These are phyloP conservation scores for Chrysocyon brachyurus DNA, from an alignment of 2,797 vertebrate genomes.

Conservation along the genomic window DNA sequence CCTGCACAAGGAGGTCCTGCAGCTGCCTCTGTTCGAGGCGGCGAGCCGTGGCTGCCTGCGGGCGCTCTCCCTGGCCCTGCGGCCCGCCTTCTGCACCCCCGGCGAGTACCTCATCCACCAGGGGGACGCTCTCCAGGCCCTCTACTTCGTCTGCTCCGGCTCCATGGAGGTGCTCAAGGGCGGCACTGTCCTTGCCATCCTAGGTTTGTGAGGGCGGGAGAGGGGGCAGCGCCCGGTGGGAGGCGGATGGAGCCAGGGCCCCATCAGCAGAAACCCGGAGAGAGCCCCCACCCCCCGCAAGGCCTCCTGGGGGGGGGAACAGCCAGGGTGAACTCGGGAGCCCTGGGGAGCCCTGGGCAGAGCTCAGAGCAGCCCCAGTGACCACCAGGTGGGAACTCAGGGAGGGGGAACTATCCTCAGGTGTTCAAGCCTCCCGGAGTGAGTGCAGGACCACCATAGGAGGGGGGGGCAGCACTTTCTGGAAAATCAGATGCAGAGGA, in stretches of 20 bases:
- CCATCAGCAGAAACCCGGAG: neutral
- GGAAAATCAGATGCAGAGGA: neutral
- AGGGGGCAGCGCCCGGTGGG: neutral
- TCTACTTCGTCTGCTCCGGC: conserved; percentile 88
- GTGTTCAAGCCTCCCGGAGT: neutral
- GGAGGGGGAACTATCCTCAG: neutral
- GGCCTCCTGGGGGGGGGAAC: neutral
- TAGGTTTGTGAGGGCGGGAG: conserved; percentile 82
- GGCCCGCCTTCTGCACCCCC: conserved; percentile 86
- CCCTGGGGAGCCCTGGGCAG: neutral
- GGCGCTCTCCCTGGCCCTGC: conserved; percentile 86
- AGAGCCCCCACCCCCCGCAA: neutral
- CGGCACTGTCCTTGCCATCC: conserved; percentile 88
- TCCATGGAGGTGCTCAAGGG: conserved; percentile 90
- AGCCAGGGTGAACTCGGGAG: neutral
- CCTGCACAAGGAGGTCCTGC: conserved; percentile 88
- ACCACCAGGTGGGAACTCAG: neutral
- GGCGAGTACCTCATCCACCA: conserved; percentile 89
- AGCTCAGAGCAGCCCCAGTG: neutral
- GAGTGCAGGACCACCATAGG: neutral
- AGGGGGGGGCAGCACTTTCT: neutral
- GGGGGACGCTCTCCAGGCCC: conserved; percentile 87
- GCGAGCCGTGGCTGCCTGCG: conserved; percentile 87
- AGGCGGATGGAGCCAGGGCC: neutral
- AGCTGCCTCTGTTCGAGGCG: conserved; percentile 86